Evolutionary conservation across 2,797 vertebrate species (phyloP), one percentile per base, ranked within the genome.

Genomic region (Picus viridis): DNA sequence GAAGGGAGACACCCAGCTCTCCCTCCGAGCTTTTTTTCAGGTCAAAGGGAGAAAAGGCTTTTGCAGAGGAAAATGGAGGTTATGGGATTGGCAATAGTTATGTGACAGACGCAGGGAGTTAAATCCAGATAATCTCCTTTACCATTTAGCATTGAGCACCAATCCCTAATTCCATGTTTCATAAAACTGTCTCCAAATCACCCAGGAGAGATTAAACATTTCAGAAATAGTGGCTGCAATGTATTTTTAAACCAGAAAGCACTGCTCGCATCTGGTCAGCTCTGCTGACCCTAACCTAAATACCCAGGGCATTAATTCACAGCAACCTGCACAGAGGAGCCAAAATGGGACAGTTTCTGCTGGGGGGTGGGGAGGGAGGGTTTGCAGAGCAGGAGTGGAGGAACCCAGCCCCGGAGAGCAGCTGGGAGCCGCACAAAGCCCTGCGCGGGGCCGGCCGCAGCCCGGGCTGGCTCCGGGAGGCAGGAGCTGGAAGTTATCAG

Each of bases 121-220:
- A 99, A 99, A 98, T 97, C 98, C 98, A 97, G 96, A 98, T 99
- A 99, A 99, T 99, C 98, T 99, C 97, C 98, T 98, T 98, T 98
- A 97, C 98, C 97, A 97, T 98, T 99, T 98, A 99, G 98, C 98
- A 98, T 94, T 96, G 96, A 97, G 97, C 97, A 97, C 97, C 97
- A 97, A 97, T 97, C 97, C 97, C 98, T 93, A 97, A 98, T 98
- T 98, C 98, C 98, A 65, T 93, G 97, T 97, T 98, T 97, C 97
- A 98, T 97, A 98, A 98, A 98, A 98, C 98, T 95, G 98, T 81
- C 96, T 96, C 96, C 97, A 97, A 97, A 98, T 97, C 94, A 93
- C 95, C 10, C 75, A 89, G 97, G 84, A 94, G 96, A 98, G 98
- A 98, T 98, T 98, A 97, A 97, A 97, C 97, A 88, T 96, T 83